Evolutionary conservation across 2,113 vertebrate species (phyloP).

Genomic region (Illadopsis cleaveri): DNA sequence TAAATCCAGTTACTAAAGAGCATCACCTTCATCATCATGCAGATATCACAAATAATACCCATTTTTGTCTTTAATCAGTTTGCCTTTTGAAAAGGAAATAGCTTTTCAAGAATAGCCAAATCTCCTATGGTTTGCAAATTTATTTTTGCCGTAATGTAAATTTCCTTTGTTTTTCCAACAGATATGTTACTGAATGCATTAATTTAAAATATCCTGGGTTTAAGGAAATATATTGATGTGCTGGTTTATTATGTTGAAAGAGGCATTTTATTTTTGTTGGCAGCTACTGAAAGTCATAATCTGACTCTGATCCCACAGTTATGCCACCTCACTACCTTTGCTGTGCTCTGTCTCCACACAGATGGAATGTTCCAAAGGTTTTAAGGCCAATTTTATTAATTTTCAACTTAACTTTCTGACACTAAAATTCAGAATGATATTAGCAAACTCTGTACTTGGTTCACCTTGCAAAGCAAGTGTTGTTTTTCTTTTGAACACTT

Average conservation of each 20-base stretch:
- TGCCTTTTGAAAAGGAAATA: background rate
- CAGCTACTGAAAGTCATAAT: background rate
- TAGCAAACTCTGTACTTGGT: background rate
- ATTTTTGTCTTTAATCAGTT: background rate
- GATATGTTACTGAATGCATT: background rate
- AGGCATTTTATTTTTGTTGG: background rate
- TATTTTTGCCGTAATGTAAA: rapidly evolving
- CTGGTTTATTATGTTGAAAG: background rate
- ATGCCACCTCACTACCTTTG: background rate
- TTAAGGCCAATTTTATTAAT: background rate
- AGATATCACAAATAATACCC: background rate
- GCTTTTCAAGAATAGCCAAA: background rate
- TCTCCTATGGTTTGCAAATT: background rate
- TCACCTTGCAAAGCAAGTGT: background rate
- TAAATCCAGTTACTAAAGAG: conserved; percentile 32
- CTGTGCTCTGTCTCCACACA: background rate
- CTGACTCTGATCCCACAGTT: background rate
- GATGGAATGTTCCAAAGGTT: background rate
- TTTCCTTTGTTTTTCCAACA: background rate
- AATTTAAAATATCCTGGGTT: background rate
- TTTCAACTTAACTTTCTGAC: background rate
- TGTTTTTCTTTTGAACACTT: background rate
- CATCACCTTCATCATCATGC: conserved; percentile 14
- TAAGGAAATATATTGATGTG: background rate
- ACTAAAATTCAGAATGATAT: background rate